A percentile compares a stretch with the other conserved stretches of the same genome.
Conservation (phyloP, 2,888 invertebrate genomes). For the Caprella mutica region DNA sequence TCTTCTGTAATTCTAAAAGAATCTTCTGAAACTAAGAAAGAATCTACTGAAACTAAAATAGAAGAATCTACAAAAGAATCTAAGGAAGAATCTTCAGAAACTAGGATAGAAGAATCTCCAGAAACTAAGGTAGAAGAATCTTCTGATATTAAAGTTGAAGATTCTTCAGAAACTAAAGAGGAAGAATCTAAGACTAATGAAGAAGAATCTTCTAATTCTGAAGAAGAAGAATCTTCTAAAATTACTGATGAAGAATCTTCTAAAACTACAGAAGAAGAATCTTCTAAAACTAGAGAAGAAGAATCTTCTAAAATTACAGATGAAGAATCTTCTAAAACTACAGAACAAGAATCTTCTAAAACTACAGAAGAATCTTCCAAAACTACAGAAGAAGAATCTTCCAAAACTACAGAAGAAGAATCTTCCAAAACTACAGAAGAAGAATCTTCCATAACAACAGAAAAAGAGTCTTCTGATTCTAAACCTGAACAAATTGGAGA, state of each 20-base stretch:
- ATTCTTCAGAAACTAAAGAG: neutral
- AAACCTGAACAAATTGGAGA: neutral
- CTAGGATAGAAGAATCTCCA: neutral
- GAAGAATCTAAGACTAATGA: neutral
- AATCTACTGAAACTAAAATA: neutral
- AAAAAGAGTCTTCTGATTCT: neutral
- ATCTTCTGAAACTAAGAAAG: neutral
- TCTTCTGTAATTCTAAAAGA: neutral
- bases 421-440: neutral
- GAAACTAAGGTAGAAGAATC: neutral
- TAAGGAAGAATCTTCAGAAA: neutral
- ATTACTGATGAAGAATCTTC: neutral
- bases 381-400: neutral
- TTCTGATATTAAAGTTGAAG: neutral
- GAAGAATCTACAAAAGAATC: neutral
- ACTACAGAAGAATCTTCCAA: neutral
- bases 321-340: neutral
- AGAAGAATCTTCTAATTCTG: neutral
- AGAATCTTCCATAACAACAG: neutral
- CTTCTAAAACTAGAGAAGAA: neutral
- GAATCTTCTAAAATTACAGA: neutral
- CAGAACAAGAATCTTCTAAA: neutral
- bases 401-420: neutral
- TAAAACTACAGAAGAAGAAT: neutral
- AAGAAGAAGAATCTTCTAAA: neutral